Conservation (phyloP, 2,888 invertebrate genomes). For the Luperina testacea region DNA sequence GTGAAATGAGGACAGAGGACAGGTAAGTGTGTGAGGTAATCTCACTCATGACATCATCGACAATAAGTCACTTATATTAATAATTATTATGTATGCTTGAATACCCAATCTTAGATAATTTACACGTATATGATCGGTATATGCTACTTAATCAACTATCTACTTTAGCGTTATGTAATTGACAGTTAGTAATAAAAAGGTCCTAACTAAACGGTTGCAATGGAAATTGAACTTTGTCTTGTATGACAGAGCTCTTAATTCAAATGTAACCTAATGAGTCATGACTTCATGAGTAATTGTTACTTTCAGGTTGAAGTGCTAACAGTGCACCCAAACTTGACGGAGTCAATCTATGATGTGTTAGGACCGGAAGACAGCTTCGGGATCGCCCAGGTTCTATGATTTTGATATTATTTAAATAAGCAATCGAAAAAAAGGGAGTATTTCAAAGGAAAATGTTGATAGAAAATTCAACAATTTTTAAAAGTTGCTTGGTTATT, state of each 20-base stretch:
- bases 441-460: background rate
- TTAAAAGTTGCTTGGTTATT: background rate
- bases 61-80: background rate
- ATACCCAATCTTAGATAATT: background rate
- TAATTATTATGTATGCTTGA: constrained; percentile 1
- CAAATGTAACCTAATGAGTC: background rate
- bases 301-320: constrained; percentile 87
- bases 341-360: constrained; percentile 88
- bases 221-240: background rate
- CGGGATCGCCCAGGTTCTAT: constrained; percentile 86
- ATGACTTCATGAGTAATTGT: constrained; percentile 3
- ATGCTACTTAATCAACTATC: background rate
- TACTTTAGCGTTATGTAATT: constrained; percentile 4
- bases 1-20: constrained; percentile 77
- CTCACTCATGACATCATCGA: constrained; percentile 34
- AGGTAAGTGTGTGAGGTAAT: constrained; percentile 73
- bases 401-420: background rate
- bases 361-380: constrained; percentile 89
- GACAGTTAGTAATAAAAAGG: background rate
- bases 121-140: background rate
- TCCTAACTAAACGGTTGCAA: background rate
- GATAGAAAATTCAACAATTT: background rate
- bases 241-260: background rate
- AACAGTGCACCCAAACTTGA: constrained; percentile 88
- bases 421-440: background rate